A percentile compares a stretch with the other conserved stretches of the same genome.
phyloP scores from a whole-genome alignment of 2,113 vertebrate genomes.

The Lophius piscatorius region DNA sequence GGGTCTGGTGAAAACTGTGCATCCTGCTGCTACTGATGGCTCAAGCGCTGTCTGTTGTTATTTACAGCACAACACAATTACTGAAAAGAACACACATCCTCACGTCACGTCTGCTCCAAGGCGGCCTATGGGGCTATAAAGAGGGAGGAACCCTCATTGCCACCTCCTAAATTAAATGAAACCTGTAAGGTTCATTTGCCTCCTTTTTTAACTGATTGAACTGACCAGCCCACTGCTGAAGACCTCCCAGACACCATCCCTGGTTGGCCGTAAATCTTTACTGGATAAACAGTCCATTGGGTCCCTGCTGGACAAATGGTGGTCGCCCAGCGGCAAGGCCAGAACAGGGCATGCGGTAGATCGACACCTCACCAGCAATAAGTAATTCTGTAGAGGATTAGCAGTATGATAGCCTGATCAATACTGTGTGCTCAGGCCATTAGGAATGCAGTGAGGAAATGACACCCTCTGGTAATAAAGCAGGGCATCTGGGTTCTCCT shows the following conservation, averaged over 20 bases:
- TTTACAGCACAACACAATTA: constrained; percentile 84
- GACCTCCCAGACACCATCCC: constrained; percentile 78
- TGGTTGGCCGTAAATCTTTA: constrained; percentile 86
- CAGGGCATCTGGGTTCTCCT: constrained; percentile 92
- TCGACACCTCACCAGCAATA: constrained; percentile 91
- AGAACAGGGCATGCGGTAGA: constrained; percentile 81
- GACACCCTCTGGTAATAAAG: constrained; percentile 96
- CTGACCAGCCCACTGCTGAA: constrained; percentile 73
- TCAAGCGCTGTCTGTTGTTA: constrained; percentile 74
- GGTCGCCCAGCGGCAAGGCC: constrained; percentile 61
- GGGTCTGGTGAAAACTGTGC: constrained; percentile 40
- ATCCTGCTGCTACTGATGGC: constrained; percentile 38
- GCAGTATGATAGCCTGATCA: constrained; percentile 98
- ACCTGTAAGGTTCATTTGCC: constrained; percentile 84
- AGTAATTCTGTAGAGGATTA: constrained; percentile 98
- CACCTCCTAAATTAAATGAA: constrained; percentile 92
- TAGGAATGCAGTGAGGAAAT: constrained; percentile 96
- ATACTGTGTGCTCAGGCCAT: constrained; percentile 91
- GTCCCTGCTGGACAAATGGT: constrained; percentile 70
- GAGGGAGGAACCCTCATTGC: constrained; percentile 79
- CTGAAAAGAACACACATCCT: constrained; percentile 67
- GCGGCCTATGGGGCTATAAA: constrained; percentile 80
- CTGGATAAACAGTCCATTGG: constrained; percentile 80
- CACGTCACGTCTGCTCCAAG: constrained; percentile 71
- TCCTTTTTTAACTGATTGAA: constrained; percentile 66